Conservation (phyloP, 2,113 vertebrate genomes). For the Leucosticte australis region DNA sequence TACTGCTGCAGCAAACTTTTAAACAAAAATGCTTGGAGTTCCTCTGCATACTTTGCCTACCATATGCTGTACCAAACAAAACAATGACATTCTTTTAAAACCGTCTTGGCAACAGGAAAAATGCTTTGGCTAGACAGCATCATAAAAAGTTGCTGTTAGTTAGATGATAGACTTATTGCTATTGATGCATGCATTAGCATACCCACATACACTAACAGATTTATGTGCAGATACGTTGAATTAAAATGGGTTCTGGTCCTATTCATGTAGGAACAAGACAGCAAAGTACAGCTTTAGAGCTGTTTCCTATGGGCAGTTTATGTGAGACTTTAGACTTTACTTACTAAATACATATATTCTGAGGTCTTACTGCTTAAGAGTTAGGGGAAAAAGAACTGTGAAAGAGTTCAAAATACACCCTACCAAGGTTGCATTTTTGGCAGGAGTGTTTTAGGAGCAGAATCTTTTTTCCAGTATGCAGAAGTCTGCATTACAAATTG, state of each 20-base stretch:
- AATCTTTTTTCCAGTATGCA: slow-evolving; percentile 51
- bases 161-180: slow-evolving; percentile 24
- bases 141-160: slow-evolving; percentile 61
- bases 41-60: slow-evolving; percentile 77
- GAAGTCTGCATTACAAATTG: slow-evolving; percentile 68
- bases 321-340: neutral
- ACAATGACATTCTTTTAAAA: slow-evolving; percentile 81
- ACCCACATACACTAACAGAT: neutral
- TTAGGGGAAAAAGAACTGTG: slow-evolving; percentile 1
- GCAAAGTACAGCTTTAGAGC: slow-evolving; percentile 26
- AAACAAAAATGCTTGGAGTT: slow-evolving; percentile 81
- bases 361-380: slow-evolving; percentile 38
- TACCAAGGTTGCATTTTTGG: slow-evolving; percentile 67
- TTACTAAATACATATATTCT: slow-evolving; percentile 1
- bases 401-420: slow-evolving; percentile 56
- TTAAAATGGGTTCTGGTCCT: neutral
- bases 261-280: neutral
- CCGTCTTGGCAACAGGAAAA: slow-evolving; percentile 66
- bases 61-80: slow-evolving; percentile 80
- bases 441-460: slow-evolving; percentile 48
- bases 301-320: slow-evolving; percentile 47
- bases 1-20: slow-evolving; percentile 78
- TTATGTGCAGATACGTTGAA: neutral
- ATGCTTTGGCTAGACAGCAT: slow-evolving; percentile 70
- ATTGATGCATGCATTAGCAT: neutral